Evolutionary conservation across 2,113 vertebrate genomes (phyloP).

Genomic region (Indicator maculatus): DNA sequence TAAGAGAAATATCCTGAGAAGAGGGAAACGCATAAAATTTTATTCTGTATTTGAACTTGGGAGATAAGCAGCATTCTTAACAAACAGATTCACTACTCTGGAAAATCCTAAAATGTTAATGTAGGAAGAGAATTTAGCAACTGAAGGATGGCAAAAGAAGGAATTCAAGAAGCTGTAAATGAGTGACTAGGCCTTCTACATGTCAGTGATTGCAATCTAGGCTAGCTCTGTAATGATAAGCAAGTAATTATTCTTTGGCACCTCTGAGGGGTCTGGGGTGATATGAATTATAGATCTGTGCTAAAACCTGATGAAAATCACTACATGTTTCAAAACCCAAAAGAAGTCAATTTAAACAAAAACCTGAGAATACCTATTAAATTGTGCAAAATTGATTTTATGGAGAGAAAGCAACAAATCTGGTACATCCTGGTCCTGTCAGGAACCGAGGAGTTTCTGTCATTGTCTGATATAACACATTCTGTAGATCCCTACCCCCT

Average conservation of each 20-base stretch:
- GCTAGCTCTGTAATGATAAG: not conserved
- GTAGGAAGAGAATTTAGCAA: not conserved
- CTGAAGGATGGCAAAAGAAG: not conserved
- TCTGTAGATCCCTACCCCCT: not conserved
- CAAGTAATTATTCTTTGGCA: conserved; percentile 4
- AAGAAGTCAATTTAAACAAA: conserved; percentile 17
- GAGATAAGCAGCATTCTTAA: not conserved
- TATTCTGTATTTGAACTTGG: not conserved
- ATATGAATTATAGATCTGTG: not conserved
- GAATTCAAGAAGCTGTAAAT: not conserved
- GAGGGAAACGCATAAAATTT: not conserved
- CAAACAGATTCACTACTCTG: not conserved
- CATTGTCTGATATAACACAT: not conserved
- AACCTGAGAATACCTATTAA: conserved; percentile 6
- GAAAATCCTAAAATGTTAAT: not conserved
- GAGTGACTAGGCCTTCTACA: not conserved
- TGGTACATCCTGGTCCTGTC: not conserved
- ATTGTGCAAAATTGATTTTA: conserved; percentile 30
- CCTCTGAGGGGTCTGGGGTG: not conserved
- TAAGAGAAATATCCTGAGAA: not conserved
- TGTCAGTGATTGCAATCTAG: not conserved
- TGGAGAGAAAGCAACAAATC: not conserved
- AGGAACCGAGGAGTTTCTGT: not conserved
- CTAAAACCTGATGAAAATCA: not conserved
- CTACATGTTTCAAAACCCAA: not conserved